Evolutionary conservation across 2,797 vertebrate species (phyloP).

Genomic region (Eulemur coronatus): DNA sequence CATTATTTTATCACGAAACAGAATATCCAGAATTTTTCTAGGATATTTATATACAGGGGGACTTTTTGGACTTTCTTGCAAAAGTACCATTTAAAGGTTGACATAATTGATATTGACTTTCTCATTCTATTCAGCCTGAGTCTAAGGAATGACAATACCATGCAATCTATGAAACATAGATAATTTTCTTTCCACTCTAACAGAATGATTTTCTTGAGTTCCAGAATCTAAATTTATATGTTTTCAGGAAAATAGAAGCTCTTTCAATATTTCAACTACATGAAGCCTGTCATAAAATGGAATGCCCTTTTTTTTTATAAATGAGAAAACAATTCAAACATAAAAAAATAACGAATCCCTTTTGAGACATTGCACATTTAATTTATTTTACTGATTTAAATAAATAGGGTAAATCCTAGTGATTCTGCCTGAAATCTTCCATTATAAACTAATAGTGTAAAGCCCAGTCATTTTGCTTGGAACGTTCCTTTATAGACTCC

Average conservation of each 20-base stretch:
- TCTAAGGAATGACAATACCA: neutral
- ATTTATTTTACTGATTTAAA: conserved; percentile 10
- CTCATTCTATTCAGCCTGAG: neutral
- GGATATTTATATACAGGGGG: neutral
- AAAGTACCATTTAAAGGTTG: neutral
- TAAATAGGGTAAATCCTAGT: neutral
- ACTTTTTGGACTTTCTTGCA: neutral
- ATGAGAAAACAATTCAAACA: neutral
- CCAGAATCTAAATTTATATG: neutral
- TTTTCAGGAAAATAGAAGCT: conserved; percentile 9
- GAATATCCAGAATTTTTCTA: neutral
- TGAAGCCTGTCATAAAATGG: neutral
- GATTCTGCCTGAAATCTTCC: neutral
- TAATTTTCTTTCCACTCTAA: neutral
- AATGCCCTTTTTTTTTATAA: neutral
- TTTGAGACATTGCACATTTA: neutral
- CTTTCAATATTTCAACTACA: neutral
- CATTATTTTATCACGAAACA: neutral
- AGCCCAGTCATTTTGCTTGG: neutral
- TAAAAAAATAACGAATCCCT: neutral
- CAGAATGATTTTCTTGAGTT: neutral
- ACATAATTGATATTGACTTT: neutral
- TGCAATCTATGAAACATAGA: neutral
- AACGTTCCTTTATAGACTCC: neutral
- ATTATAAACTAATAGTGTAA: neutral